These are phyloP conservation scores for Agonopterix subpropinquella DNA, from an alignment of 2,888 invertebrate genomes.

Conservation along the genomic window DNA sequence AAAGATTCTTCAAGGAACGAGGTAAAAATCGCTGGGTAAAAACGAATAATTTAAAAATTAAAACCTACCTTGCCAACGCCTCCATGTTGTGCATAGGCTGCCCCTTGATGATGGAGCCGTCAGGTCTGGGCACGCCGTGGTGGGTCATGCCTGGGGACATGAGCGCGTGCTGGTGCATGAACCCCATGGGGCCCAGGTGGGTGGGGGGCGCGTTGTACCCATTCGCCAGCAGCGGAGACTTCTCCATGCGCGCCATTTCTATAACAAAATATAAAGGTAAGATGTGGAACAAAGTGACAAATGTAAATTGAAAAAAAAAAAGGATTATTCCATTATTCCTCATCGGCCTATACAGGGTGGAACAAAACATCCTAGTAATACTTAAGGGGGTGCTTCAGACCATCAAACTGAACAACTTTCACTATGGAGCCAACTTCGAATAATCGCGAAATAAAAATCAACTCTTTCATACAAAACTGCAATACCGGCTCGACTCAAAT, in stretches of 20 bases:
- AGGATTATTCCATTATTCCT: too few species aligned
- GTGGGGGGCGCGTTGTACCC: constrained; percentile 96
- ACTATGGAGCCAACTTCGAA: too few species aligned
- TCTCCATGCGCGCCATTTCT: constrained; percentile 93
- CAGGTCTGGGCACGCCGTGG: constrained; percentile 85
- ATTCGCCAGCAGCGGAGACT: constrained; percentile 93
- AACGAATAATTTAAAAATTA: neutral
- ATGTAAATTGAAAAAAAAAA: too few species aligned
- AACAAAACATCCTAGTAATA: too few species aligned
- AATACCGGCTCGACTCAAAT: too few species aligned
- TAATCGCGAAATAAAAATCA: too few species aligned
- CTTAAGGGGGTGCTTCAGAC: too few species aligned
- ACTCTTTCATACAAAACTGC: too few species aligned
- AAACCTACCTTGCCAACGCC: constrained; percentile 87
- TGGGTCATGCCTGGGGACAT: constrained; percentile 94
- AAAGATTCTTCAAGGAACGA: too few species aligned
- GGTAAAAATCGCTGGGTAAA: neutral
- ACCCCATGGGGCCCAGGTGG: constrained; percentile 94
- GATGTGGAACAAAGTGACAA: too few species aligned
- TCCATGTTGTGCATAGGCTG: constrained; percentile 93
- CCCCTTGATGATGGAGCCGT: constrained; percentile 89
- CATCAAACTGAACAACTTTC: too few species aligned
- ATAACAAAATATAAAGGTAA: constrained; percentile 26
- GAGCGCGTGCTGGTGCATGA: constrained; percentile 94
- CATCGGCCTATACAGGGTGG: too few species aligned